These are phyloP conservation scores for Naso thynnoides DNA, from an alignment of 2,797 vertebrate species.

Conservation along the genomic window DNA sequence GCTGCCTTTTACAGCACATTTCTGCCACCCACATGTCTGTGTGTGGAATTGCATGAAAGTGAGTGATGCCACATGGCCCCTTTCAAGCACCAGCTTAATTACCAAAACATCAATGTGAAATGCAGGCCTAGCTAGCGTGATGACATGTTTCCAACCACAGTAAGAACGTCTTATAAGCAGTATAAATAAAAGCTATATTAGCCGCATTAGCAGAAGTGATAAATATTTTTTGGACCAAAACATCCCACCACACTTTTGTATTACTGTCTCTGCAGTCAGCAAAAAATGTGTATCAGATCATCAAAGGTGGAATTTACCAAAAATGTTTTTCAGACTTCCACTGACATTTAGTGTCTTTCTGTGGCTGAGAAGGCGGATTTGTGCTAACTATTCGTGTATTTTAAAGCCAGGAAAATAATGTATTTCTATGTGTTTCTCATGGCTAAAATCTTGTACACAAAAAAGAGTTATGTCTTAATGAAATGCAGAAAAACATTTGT, in stretches of 20 bases:
- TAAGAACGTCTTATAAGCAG: neutral
- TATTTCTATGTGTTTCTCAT: too few relatives aligned
- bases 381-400: neutral
- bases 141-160: neutral
- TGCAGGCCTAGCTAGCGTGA: neutral
- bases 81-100: neutral
- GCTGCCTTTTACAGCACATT: neutral
- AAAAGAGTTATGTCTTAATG: neutral
- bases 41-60: neutral
- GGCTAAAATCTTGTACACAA: neutral
- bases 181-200: neutral
- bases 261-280: neutral
- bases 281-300: neutral
- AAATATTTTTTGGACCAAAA: neutral
- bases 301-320: neutral
- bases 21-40: neutral
- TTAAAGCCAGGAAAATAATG: neutral
- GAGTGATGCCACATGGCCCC: neutral
- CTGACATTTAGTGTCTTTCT: neutral
- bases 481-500: neutral
- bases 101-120: neutral
- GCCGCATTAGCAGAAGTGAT: neutral
- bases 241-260: neutral
- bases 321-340: neutral
- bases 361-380: neutral